Conservation (phyloP, 2,888 invertebrate genomes). For the Caenorhabditis afra region DNA sequence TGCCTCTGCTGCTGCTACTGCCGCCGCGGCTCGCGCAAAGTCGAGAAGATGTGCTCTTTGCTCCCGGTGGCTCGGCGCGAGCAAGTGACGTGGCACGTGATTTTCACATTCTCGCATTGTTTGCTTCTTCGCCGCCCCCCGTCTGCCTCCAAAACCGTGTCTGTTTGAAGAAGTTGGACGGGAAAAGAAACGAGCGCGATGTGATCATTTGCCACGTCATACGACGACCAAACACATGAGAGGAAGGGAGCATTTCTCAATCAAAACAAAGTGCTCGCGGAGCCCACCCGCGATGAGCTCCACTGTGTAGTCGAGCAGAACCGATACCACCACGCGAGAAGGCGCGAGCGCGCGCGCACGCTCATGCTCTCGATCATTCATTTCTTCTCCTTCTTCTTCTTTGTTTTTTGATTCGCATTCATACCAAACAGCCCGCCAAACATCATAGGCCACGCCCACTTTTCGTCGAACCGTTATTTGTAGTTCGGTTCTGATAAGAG, state of each 20-base stretch:
- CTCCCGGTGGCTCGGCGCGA: not conserved
- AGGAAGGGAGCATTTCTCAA: not conserved
- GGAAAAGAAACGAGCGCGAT: too few species aligned
- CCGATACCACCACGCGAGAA: not conserved
- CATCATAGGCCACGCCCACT: conserved; percentile 10
- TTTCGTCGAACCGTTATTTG: too few species aligned
- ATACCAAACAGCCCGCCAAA: not conserved
- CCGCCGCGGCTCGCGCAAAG: not conserved
- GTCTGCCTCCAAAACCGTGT: not conserved
- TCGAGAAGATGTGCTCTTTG: conserved; percentile 4
- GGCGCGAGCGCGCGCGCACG: not conserved
- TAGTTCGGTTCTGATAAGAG: too few species aligned
- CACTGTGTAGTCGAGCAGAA: conserved; percentile 39
- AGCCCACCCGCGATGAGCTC: conserved; percentile 13
- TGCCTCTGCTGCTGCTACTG: not conserved
- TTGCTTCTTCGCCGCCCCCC: not conserved
- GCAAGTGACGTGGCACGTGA: not conserved
- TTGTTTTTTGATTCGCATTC: not conserved
- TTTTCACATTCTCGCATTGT: not conserved
- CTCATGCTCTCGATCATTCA: not conserved
- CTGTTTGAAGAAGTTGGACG: too few species aligned
- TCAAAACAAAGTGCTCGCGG: conserved; percentile 1
- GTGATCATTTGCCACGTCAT: too few species aligned
- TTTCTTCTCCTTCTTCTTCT: too few species aligned
- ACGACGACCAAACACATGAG: not conserved